Evolutionary conservation across 2,113 vertebrate species (phyloP).

Genomic region (Oncorhynchus clarkii): DNA sequence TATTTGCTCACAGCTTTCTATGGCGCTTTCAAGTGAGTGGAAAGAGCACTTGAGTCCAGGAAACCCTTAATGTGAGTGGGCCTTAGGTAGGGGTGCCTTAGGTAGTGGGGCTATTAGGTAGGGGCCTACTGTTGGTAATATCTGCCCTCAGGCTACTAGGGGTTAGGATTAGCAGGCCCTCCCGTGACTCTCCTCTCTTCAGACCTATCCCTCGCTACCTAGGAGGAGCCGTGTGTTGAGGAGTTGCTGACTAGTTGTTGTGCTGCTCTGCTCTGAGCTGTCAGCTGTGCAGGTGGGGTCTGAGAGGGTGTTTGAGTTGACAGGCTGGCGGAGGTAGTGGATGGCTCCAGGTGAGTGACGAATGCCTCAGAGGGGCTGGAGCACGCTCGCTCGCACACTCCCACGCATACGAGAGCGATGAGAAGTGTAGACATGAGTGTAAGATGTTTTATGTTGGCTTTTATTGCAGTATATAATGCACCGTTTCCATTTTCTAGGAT

Average conservation of each 20-base stretch:
- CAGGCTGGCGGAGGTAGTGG: constrained; percentile 22
- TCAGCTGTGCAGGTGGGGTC: constrained; percentile 64
- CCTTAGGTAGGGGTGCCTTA: no score
- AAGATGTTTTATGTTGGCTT: no score
- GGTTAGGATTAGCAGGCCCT: background rate
- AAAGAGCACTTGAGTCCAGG: background rate
- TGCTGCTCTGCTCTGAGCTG: constrained; percentile 30
- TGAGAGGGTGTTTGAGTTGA: constrained; percentile 14
- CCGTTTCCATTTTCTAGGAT: no score
- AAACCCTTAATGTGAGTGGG: background rate
- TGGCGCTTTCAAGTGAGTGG: background rate
- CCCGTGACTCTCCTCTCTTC: background rate
- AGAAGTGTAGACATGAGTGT: no score
- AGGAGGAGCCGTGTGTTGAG: background rate
- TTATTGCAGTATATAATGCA: no score
- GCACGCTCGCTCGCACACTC: background rate
- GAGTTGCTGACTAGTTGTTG: constrained; percentile 35
- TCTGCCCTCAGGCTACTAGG: constrained; percentile 35
- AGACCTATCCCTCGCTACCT: background rate
- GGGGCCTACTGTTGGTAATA: constrained; percentile 11
- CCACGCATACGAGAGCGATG: background rate
- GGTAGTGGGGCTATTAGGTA: constrained; percentile 40
- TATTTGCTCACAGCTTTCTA: no score
- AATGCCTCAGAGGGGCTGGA: constrained; percentile 52
- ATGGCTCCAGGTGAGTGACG: constrained; percentile 47